Evolutionary conservation across 30 jellyfish, hydroid and myxozoan species (phyloP).

Genomic region (Turritopsis dohrnii): DNA sequence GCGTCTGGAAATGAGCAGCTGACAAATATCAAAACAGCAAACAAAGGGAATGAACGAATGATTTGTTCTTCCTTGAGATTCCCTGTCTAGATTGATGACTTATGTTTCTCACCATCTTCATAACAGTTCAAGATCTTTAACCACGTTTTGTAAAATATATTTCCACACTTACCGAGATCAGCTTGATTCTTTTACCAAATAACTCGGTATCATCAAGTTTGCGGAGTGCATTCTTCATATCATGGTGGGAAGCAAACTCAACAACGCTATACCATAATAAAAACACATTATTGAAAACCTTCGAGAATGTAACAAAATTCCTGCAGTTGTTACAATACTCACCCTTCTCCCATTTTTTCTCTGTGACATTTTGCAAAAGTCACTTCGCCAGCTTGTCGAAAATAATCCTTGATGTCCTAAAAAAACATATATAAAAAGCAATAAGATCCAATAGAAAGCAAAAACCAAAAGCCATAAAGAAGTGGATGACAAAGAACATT

Average conservation of each 20-base stretch:
- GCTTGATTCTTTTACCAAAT: conserved; percentile 46
- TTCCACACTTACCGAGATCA: conserved; percentile 36
- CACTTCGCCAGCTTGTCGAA: conserved; percentile 97
- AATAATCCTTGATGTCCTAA: conserved; percentile 90
- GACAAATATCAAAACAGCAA: too few relatives aligned
- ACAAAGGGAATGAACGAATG: too few relatives aligned
- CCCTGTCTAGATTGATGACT: too few relatives aligned
- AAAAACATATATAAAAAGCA: background rate
- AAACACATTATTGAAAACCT: background rate
- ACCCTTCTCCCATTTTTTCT: conserved; percentile 99
- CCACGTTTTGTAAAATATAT: background rate
- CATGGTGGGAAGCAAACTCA: conserved; percentile 39
- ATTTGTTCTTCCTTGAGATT: too few relatives aligned
- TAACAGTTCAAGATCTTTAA: background rate
- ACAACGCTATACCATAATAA: conserved; percentile 61
- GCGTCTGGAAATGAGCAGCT: too few relatives aligned
- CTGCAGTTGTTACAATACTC: background rate
- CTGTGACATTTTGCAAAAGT: conserved; percentile 99
- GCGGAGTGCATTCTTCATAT: conserved; percentile 40
- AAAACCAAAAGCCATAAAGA: background rate
- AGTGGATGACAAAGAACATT: too few relatives aligned
- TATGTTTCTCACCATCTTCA: too few relatives aligned
- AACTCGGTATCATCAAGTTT: conserved; percentile 44
- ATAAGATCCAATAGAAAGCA: background rate
- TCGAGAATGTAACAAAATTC: background rate